A percentile compares a stretch with the other conserved stretches of the same genome.
Conservation (phyloP, 2,888 invertebrate genomes). For the Agonum fuliginosum region DNA sequence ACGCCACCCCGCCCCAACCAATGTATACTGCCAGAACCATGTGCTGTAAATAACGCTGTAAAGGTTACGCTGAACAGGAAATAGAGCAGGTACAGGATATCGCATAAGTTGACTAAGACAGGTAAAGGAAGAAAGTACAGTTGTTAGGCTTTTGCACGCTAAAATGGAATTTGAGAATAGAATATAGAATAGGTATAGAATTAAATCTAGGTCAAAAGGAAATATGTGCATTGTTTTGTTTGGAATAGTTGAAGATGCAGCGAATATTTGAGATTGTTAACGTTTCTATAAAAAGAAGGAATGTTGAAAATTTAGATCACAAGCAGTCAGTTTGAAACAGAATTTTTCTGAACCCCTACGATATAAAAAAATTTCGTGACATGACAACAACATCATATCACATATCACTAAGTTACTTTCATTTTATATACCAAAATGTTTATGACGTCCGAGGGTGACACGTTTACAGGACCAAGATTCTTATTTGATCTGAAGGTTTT, state of each 20-base stretch:
- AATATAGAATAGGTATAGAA: not conserved
- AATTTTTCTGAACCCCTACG: too few species aligned
- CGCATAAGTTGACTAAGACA: not conserved
- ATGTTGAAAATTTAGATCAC: too few species aligned
- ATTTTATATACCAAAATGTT: too few species aligned
- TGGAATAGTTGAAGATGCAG: conserved; percentile 9
- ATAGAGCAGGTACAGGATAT: conserved; percentile 5
- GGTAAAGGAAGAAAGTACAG: not conserved
- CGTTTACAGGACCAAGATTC: too few species aligned
- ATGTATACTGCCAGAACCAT: not conserved
- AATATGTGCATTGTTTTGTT: conserved; percentile 10
- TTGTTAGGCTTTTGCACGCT: conserved; percentile 26
- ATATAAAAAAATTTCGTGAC: too few species aligned
- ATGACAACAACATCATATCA: too few species aligned
- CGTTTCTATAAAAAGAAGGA: not conserved
- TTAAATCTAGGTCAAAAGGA: conserved; percentile 19
- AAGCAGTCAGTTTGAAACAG: too few species aligned
- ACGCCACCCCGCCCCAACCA: too few species aligned
- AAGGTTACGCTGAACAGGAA: conserved; percentile 30
- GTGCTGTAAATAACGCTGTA: conserved; percentile 37
- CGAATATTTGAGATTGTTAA: conserved; percentile 20
- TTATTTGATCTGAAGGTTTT: too few species aligned
- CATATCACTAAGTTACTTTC: too few species aligned
- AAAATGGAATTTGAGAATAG: not conserved
- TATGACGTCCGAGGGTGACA: too few species aligned